phyloP scores from a whole-genome alignment of 2,888 invertebrate genomes.

The Cylindroiulus punctatus region DNA sequence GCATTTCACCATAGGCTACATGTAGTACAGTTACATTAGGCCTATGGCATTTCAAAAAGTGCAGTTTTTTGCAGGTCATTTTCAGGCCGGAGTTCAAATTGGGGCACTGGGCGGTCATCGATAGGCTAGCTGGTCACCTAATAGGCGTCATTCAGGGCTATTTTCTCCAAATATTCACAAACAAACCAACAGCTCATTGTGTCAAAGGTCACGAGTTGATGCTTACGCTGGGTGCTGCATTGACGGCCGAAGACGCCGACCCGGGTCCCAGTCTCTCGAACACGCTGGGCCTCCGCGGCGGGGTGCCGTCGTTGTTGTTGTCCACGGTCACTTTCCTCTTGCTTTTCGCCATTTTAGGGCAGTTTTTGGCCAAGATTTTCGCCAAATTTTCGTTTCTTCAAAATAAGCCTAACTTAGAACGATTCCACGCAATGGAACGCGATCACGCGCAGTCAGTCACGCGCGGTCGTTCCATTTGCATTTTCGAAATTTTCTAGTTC shows the following conservation, averaged over 20 bases:
- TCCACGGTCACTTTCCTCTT: conserved; percentile 49
- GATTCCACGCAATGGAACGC: background rate
- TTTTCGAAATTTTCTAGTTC: background rate
- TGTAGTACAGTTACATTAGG: too few relatives aligned
- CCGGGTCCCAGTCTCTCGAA: conserved; percentile 78
- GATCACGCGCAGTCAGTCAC: background rate
- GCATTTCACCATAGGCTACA: too few relatives aligned
- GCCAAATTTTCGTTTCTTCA: background rate
- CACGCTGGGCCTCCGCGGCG: conserved; percentile 75
- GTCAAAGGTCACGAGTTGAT: too few relatives aligned
- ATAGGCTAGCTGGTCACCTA: too few relatives aligned
- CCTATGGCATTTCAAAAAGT: too few relatives aligned
- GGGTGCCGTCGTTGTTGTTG: conserved; percentile 55
- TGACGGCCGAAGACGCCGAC: conserved; percentile 49
- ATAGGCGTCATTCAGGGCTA: too few relatives aligned
- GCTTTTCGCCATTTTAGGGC: conserved; percentile 14
- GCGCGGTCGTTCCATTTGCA: background rate
- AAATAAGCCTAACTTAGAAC: background rate
- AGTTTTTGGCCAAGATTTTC: too few relatives aligned
- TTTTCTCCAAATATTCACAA: too few relatives aligned
- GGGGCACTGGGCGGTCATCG: too few relatives aligned
- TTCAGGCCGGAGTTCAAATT: too few relatives aligned
- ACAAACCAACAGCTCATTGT: too few relatives aligned
- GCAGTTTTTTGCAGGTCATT: too few relatives aligned
- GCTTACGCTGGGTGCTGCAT: conserved; percentile 14